phyloP scores from a whole-genome alignment of 2,888 invertebrate species.

The Eubasilissa splendida region DNA sequence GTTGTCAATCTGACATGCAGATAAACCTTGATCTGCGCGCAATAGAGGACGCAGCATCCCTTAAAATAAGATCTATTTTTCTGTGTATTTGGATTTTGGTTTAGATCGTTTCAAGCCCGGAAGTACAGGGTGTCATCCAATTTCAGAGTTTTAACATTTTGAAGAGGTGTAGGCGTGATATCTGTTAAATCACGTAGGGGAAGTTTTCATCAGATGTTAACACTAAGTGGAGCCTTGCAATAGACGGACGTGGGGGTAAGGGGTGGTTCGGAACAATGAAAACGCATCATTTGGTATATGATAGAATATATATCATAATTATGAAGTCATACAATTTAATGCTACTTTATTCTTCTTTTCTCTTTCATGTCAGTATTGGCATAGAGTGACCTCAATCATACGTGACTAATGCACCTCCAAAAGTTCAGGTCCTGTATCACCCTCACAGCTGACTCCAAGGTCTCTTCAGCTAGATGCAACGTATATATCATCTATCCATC shows the following conservation, averaged over 20 bases:
- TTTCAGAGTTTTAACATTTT: conserved; percentile 57
- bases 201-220: conserved; percentile 37
- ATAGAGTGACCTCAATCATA: too few relatives aligned
- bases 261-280: conserved; percentile 1
- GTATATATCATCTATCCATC: too few relatives aligned
- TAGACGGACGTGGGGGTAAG: background rate
- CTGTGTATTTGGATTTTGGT: background rate
- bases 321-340: too few relatives aligned
- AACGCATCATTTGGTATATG: background rate
- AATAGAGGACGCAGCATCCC: background rate
- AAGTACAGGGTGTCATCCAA: conserved; percentile 52
- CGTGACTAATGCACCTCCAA: too few relatives aligned
- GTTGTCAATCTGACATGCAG: background rate
- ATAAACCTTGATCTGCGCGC: conserved; percentile 13
- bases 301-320: background rate
- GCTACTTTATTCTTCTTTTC: too few relatives aligned
- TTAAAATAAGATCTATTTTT: background rate
- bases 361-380: too few relatives aligned
- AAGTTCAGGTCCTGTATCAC: too few relatives aligned
- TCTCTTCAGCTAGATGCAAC: too few relatives aligned
- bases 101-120: conserved; percentile 28
- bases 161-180: conserved; percentile 57
- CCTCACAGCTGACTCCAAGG: too few relatives aligned
- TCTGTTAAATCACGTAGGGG: conserved; percentile 24
- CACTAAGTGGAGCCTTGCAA: conserved; percentile 21